Base-by-base conservation (phyloP, 2,888 invertebrate species). In the Drosophila paracracens region DNA sequence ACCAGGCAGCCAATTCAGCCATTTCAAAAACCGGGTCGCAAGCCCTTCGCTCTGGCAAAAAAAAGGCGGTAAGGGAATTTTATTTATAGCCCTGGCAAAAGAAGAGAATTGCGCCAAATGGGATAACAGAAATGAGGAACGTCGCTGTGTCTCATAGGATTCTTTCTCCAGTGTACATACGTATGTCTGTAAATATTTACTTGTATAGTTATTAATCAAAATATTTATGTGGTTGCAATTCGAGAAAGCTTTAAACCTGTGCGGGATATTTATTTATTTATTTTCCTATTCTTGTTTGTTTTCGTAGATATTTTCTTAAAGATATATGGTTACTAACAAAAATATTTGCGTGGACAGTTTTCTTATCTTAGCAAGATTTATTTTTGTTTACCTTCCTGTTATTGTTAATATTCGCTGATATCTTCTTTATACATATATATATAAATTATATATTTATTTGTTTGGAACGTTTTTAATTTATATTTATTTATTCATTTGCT, bases 11-110 rank as follows among this genome's bases (percentile, higher is more conserved):
- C 65, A 61, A 60, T 48, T 53, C 56, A 64, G 58, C 66, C 52
- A 50, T 52, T 31, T 74, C 63, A 52, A 68, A 74, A 79, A 79
- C 70, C 79, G 74, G 79, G 81, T 81, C 77, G 74, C 73, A 51
- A 66, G 77, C 79, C 79, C 79, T 79, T 79, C 48, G 58, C 73
- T 66, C 65, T 59, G 59, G 31, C 64, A 16, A 16, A 46, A 36
- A 38, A 63, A 36, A 40, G 67, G 57, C 50, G 60, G 61, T 67
- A 69, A 76, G 66, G 80, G 57, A 73, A 68, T 61, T 67, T 65
- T 80, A 70, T 80, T 76, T 79, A 70, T 79, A 71, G 70, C 71
- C 68, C 67, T 70, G 43, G 35, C 33, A 46, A 60, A 46, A 60
- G 27, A 63, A 21, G 35, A 63, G 60, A 48, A 61, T 51, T 57